These are phyloP conservation scores for Chloromyia formosa DNA, from an alignment of 2,888 invertebrate species.

Conservation along the genomic window DNA sequence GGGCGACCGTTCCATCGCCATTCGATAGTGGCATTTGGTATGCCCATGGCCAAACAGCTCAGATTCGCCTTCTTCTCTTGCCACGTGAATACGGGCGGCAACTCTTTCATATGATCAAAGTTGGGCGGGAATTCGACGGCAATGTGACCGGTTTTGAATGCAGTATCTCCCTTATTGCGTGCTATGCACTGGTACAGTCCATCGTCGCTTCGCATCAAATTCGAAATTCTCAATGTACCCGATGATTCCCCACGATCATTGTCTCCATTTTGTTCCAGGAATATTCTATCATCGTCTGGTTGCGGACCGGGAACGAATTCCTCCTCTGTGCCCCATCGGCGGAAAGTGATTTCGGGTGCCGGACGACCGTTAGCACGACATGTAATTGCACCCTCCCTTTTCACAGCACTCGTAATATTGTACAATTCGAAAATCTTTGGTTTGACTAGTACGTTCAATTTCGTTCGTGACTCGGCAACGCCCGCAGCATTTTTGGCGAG, in stretches of 20 bases:
- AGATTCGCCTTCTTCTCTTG: constrained; percentile 81
- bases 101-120: constrained; percentile 75
- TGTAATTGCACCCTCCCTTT: constrained; percentile 71
- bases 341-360: constrained; percentile 80
- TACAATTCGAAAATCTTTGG: constrained; percentile 81
- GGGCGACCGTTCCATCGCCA: constrained; percentile 76
- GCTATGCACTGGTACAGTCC: constrained; percentile 90
- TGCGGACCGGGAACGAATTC: constrained; percentile 73
- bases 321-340: constrained; percentile 74
- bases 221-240: constrained; percentile 75
- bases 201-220: constrained; percentile 77
- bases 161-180: constrained; percentile 79
- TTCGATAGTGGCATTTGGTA: constrained; percentile 91
- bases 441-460: constrained; percentile 78
- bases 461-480: constrained; percentile 72
- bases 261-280: constrained; percentile 68
- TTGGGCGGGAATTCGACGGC: constrained; percentile 84
- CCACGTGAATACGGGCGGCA: constrained; percentile 85
- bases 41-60: constrained; percentile 85
- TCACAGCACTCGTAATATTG: constrained; percentile 75
- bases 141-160: constrained; percentile 81
- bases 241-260: constrained; percentile 69
- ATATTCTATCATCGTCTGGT: constrained; percentile 73
- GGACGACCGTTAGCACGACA: constrained; percentile 86
- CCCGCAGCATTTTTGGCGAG: constrained; percentile 83